Conservation (phyloP, 2,888 invertebrate species). For the Drosophila paramelanica region DNA sequence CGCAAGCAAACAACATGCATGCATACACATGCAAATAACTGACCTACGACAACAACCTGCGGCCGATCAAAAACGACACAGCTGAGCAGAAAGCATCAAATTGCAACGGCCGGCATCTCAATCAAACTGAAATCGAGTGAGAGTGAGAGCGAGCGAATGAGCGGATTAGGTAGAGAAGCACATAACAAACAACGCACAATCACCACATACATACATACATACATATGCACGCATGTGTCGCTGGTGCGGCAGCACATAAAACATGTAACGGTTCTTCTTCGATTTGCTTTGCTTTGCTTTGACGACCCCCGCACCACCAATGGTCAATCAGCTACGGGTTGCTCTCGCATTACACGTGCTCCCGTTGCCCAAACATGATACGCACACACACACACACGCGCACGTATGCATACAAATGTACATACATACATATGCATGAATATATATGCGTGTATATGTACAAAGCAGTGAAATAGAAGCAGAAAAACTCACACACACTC, state of each 20-base stretch:
- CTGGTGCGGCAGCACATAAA: conserved; percentile 12
- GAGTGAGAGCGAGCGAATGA: background rate
- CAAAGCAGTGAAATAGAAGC: conserved; percentile 49
- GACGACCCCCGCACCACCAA: background rate
- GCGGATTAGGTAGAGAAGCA: conserved; percentile 3
- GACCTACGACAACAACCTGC: conserved; percentile 47
- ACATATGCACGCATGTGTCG: conserved; percentile 14
- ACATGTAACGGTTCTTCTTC: conserved; percentile 31
- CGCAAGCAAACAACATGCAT: background rate
- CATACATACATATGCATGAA: conserved; percentile 4
- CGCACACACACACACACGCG: conserved; percentile 35
- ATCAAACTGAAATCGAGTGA: background rate
- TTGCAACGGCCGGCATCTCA: conserved; percentile 13
- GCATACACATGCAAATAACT: conserved; percentile 15
- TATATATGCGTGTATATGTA: conserved; percentile 13
- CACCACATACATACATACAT: background rate
- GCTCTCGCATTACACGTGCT: conserved; percentile 34
- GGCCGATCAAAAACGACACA: conserved; percentile 28
- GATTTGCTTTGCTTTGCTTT: conserved; percentile 2
- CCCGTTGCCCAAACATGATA: conserved; percentile 35
- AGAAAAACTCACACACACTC: conserved; percentile 41
- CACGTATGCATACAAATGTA: conserved; percentile 17
- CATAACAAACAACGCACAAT: conserved; percentile 9
- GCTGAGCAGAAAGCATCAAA: conserved; percentile 7
- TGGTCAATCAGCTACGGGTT: conserved; percentile 27